Evolutionary conservation across 1,140 invertebrate species (phyloP).

Genomic region (Pogonognathellus flavescens): DNA sequence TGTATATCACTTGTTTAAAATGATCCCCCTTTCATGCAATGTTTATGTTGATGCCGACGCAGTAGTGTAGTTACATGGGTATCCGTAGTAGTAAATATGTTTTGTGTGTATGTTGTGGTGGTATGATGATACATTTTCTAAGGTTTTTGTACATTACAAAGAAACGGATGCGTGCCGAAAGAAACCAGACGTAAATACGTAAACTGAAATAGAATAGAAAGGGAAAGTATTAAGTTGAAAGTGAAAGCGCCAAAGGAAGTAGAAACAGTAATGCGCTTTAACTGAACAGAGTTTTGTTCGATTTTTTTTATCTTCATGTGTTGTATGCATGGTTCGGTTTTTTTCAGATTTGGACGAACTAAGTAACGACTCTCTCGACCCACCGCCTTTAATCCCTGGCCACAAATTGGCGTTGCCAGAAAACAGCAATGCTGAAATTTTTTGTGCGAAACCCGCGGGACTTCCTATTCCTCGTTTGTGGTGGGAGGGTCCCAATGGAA

Average conservation of each 20-base stretch:
- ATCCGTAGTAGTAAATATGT: neutral
- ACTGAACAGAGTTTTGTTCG: constrained; percentile 1
- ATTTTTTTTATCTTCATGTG: neutral
- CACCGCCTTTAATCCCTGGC: constrained; percentile 61
- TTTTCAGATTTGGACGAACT: constrained; percentile 61
- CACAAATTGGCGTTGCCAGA: constrained; percentile 64
- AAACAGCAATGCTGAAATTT: constrained; percentile 61
- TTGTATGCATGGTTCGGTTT: constrained; percentile 32
- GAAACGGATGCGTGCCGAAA: constrained; percentile 31
- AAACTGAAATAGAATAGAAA: constrained; percentile 47
- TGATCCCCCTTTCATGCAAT: constrained; percentile 13
- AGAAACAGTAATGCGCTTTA: constrained; percentile 39
- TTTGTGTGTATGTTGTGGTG: neutral
- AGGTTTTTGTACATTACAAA: neutral
- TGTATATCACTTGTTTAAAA: constrained; percentile 1
- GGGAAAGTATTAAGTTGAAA: constrained; percentile 29
- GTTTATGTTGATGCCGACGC: constrained; percentile 13
- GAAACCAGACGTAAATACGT: neutral
- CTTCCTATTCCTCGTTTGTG: constrained; percentile 69
- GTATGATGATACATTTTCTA: constrained; percentile 15
- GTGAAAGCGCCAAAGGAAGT: constrained; percentile 24
- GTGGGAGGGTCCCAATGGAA: constrained; percentile 77
- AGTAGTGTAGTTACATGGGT: constrained; percentile 1
- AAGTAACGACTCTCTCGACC: constrained; percentile 67
- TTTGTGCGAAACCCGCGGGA: constrained; percentile 60